Evolutionary conservation across 2,888 invertebrate genomes (phyloP), one percentile per base, ranked within the genome.

Genomic region (Sinohyriopsis cumingii): DNA sequence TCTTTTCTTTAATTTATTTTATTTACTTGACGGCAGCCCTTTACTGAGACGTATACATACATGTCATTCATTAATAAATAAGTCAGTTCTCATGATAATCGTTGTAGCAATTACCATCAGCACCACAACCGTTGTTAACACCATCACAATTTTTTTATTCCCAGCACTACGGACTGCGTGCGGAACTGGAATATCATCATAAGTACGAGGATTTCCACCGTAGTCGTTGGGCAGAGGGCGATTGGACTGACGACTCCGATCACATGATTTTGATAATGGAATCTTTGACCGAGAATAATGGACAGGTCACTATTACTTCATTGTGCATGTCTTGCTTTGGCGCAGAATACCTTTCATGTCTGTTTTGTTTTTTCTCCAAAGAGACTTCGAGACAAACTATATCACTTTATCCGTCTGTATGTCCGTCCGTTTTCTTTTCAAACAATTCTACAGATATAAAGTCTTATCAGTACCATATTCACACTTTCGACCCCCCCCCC

Each of bases 191-290:
- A 59, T 81, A 75, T 55, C 63, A 72, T 0, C 72, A 75, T 59
- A 83, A 83, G 22, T 45, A 45, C 45, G 12, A 45, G 9, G 82
- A 82, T 62, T 74, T 85, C 62, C 87, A 88, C 69, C 74, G 89
- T 20, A 59, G 68, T 12, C 83, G 87, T 20, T 88, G 87, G 85
- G 74, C 77, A n/a, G 77, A 71, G 28, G 86, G 87, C 55, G 87
- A 88, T 70, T 89, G 89, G 89, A 88, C 89, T 28, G 86, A 86
- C 69, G 88, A 88, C 71, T 82, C 83, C 22, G 89, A 89, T 76
- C 86, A 89, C 72, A 87, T 88, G 89, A 78, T 89, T 53, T 72
- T 89, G 61, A 85, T 88, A 7, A 76, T 90, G 67, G 85, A 87
- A 65, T 87, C 88, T 1, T 66, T 89, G 57, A 67, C 87, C n/a